Evolutionary conservation across 2,888 invertebrate genomes (phyloP).

Genomic region (Agriopis aurantiaria): DNA sequence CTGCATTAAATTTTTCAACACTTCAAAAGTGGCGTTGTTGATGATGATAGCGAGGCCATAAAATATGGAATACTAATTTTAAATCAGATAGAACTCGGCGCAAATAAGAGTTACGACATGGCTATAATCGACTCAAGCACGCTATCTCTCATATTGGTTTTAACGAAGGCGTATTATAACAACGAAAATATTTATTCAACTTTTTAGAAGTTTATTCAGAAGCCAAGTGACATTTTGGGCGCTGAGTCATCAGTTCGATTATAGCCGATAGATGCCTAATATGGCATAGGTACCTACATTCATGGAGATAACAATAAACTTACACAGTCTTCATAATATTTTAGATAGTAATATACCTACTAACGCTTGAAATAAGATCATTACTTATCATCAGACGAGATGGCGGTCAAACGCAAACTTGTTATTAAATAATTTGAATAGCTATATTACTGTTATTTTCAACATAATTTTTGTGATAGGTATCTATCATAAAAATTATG

Average conservation of each 20-base stretch:
- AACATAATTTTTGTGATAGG: too few species aligned
- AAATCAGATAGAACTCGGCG: conserved; percentile 59
- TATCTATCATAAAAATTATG: too few species aligned
- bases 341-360: background rate
- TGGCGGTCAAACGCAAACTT: too few species aligned
- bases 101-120: conserved; percentile 60
- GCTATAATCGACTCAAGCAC: conserved; percentile 60
- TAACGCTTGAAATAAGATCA: too few species aligned
- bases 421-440: too few species aligned
- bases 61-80: conserved; percentile 60
- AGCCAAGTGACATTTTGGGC: conserved; percentile 24
- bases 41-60: conserved; percentile 49
- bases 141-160: conserved; percentile 56
- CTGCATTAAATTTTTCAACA: conserved; percentile 49
- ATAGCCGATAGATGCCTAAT: conserved; percentile 1
- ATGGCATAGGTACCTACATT: background rate
- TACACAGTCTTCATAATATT: background rate
- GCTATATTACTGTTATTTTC: too few species aligned
- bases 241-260: background rate
- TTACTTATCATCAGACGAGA: too few species aligned
- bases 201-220: conserved; percentile 18
- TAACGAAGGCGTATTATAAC: conserved; percentile 53
- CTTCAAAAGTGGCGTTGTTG: conserved; percentile 50
- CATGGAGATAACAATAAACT: background rate
- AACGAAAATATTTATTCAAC: conserved; percentile 44